Evolutionary conservation across 2,113 vertebrate species (phyloP).

Genomic region (Corythoichthys haematopterus): DNA sequence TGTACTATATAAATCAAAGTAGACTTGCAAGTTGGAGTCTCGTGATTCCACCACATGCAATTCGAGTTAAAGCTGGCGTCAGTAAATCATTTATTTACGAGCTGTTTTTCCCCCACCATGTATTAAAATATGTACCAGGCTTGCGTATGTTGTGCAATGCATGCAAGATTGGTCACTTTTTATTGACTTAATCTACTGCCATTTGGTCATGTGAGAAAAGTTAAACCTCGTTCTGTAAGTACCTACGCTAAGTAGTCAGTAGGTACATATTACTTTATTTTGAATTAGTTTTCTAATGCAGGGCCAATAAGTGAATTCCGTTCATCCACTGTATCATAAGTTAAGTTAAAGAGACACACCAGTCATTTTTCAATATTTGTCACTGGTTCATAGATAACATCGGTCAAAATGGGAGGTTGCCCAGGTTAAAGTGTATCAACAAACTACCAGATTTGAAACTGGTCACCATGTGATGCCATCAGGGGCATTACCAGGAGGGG

Average conservation of each 20-base stretch:
- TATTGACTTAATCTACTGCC: not conserved
- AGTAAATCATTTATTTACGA: constrained; percentile 1
- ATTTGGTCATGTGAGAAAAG: not conserved
- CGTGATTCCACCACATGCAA: not conserved
- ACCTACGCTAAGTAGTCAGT: not conserved
- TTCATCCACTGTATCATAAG: not conserved
- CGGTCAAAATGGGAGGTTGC: no score
- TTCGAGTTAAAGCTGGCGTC: not conserved
- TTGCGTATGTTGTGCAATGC: not conserved
- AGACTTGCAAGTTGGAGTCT: not conserved
- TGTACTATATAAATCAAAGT: not conserved
- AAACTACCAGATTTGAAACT: no score
- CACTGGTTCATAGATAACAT: no score
- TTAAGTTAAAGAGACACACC: not conserved
- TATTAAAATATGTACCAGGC: not conserved
- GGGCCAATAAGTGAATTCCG: not conserved
- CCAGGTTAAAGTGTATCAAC: no score
- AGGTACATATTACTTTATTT: not conserved
- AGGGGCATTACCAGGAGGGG: no score
- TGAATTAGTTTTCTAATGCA: not conserved
- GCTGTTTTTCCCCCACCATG: not conserved
- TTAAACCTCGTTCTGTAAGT: not conserved
- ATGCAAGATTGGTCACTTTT: not conserved
- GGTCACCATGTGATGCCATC: not conserved
- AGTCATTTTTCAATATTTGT: no score